Conservation (phyloP, 1,140 invertebrate genomes). For the Pogonognathellus flavescens region DNA sequence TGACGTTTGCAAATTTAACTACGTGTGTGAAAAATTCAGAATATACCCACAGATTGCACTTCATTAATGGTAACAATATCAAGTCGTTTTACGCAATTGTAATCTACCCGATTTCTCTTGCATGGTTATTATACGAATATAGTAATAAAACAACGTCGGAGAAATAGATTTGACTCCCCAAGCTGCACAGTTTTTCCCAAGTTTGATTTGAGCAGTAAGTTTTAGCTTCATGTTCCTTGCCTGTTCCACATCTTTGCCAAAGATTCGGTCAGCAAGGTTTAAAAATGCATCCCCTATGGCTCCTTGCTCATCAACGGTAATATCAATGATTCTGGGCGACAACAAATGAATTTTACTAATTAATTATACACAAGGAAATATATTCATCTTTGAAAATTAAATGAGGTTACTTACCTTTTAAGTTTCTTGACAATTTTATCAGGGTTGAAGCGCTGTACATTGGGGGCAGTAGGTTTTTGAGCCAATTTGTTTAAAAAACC, state of each 20-base stretch:
- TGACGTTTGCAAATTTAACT: no score
- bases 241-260: neutral
- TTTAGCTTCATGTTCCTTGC: neutral
- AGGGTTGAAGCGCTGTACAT: neutral
- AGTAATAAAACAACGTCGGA: constrained; percentile 29
- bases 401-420: no score
- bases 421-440: neutral
- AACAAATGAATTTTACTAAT: no score
- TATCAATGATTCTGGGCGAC: neutral
- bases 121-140: neutral
- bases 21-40: no score
- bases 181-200: constrained; percentile 32
- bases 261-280: neutral
- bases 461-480: neutral
- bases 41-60: no score
- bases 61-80: no score
- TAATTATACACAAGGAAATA: no score
- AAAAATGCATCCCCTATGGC: neutral
- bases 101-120: neutral
- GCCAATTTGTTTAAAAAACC: neutral
- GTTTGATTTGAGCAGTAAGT: constrained; percentile 35
- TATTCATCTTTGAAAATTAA: no score
- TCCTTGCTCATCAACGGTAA: neutral
- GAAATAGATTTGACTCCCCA: constrained; percentile 51
- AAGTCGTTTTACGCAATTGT: no score